Evolutionary conservation across 2,888 invertebrate genomes (phyloP), one percentile per base, ranked within the genome.

Genomic region (Sclerodermus sp.): DNA sequence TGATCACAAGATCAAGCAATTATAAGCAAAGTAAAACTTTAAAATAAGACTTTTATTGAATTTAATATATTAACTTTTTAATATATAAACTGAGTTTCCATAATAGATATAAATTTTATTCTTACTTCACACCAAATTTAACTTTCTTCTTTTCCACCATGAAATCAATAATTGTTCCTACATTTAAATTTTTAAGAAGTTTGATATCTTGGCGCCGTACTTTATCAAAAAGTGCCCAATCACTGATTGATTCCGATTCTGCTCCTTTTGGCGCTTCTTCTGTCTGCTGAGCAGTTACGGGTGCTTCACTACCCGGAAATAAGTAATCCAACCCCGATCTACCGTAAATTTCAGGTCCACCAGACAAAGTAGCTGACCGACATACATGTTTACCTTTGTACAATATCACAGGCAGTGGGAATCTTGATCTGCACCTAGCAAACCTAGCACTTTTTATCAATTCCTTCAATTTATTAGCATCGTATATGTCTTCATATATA

Each of bases 81-180:
- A n/a, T n/a, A n/a, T n/a, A n/a, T n/a, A n/a, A n/a, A n/a, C n/a
- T n/a, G n/a, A n/a, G n/a, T n/a, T n/a, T n/a, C n/a, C 6, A n/a
- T 38, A 38, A 38, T 38, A 14, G 9, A 38, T 6, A 13, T 15
- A 38, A 16, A 14, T 14, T 38, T 34, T 14, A 34, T 13, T 81
- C 87, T 85, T 82, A 91, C 91, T 88, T 85, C 79, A 91, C 79
- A 53, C 87, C 87, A 79, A 86, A 91, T 79, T 91, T 91, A 36
- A 89, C 87, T 80, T 91, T 91, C 68, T 89, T 88, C 71, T 90
- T 89, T 73, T 91, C 91, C 8, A 91, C 89, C 91, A 91, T 91
- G 46, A 91, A 83, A 78, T 91, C 91, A 55, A 88, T 84, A 64
- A 91, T 91, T 44, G 86, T 87, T 47, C 83, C 83, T 13, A 91